Conservation (phyloP, 2,888 invertebrate species). For the Rhagonycha lutea region DNA sequence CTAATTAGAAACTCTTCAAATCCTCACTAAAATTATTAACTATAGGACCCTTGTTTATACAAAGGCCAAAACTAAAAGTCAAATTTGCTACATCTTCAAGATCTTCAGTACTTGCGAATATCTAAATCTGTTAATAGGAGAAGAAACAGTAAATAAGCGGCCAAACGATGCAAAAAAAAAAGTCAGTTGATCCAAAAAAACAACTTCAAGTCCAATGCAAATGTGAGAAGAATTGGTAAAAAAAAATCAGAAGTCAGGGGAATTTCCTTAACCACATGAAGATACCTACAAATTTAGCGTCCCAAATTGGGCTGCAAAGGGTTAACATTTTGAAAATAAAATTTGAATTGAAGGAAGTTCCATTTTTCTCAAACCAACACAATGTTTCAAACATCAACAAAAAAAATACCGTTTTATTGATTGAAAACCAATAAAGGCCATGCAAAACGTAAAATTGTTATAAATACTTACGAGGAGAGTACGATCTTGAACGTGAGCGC, state of each 20-base stretch:
- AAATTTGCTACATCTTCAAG: background rate
- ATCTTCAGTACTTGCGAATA: background rate
- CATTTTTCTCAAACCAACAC: background rate
- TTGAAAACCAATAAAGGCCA: background rate
- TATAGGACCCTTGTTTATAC: background rate
- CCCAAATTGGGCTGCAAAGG: background rate
- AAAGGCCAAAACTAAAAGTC: background rate
- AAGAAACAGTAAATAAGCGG: background rate
- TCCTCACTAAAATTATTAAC: background rate
- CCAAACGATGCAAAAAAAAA: background rate
- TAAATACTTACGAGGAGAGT: slow-evolving; percentile 79
- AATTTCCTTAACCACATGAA: background rate
- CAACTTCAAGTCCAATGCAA: background rate
- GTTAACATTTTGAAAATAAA: background rate
- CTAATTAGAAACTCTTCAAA: background rate
- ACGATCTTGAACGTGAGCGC: slow-evolving; percentile 75
- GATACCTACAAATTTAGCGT: background rate
- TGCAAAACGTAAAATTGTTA: background rate
- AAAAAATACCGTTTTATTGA: background rate
- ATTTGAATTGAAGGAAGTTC: background rate
- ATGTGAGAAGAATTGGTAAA: background rate
- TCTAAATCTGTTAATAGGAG: background rate
- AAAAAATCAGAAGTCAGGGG: background rate
- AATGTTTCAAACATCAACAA: background rate
- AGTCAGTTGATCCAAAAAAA: background rate